phyloP scores from a whole-genome alignment of 2,797 vertebrate species.

The Uromys caudimaculatus region DNA sequence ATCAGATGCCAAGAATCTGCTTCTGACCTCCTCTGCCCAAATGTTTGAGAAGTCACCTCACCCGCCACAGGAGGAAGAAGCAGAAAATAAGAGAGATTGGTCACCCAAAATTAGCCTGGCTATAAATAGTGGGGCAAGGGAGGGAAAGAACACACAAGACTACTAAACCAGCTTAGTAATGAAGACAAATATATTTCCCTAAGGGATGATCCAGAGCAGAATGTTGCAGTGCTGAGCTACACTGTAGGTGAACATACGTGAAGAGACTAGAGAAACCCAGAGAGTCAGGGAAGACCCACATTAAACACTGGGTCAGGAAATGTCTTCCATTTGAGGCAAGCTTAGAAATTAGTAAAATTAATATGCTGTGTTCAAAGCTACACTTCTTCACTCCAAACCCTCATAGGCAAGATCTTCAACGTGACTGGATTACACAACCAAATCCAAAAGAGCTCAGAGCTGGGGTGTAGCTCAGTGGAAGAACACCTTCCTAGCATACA shows the following conservation, averaged over 20 bases:
- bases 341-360: conserved; percentile 35
- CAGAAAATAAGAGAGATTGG: conserved; percentile 65
- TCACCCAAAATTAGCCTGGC: conserved; percentile 81
- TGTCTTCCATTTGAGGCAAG: conserved; percentile 3
- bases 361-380: not conserved
- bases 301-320: conserved; percentile 12
- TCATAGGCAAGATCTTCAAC: not conserved
- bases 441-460: not conserved
- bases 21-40: conserved; percentile 78
- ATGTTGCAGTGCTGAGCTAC: not conserved
- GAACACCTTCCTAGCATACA: not conserved
- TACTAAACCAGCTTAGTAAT: conserved; percentile 60
- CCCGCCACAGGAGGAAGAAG: conserved; percentile 71
- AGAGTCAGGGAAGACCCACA: not conserved
- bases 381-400: not conserved
- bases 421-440: not conserved
- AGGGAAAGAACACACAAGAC: not conserved
- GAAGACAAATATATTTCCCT: conserved; percentile 57
- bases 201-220: conserved; percentile 25
- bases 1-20: conserved; percentile 75
- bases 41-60: conserved; percentile 83
- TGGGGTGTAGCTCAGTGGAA: not conserved
- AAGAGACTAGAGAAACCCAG: conserved; percentile 6
- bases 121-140: conserved; percentile 79
- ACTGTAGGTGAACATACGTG: not conserved